phyloP scores from a whole-genome alignment of 2,113 vertebrate species.

The Pseudorectes ferrugineus region DNA sequence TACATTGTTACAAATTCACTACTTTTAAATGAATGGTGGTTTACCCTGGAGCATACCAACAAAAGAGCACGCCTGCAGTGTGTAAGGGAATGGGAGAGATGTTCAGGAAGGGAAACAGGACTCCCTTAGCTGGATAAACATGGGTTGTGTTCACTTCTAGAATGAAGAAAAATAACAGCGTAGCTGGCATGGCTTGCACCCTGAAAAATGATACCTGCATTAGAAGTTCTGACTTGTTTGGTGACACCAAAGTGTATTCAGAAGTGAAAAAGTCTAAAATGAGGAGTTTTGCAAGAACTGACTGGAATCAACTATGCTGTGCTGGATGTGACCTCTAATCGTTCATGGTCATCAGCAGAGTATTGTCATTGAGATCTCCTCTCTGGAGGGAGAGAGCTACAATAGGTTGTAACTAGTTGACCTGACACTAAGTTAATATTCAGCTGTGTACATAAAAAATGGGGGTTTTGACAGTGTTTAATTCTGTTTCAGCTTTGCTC shows the following conservation, averaged over 20 bases:
- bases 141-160: not conserved
- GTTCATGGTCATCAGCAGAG: not conserved
- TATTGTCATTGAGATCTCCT: not conserved
- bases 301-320: not conserved
- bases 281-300: not conserved
- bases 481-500: not conserved
- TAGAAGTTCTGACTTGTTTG: not conserved
- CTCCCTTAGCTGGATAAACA: not conserved
- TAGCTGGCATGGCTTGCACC: not conserved
- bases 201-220: not conserved
- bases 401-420: not conserved
- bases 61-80: not conserved
- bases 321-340: not conserved
- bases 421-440: not conserved
- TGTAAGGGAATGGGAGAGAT: not conserved
- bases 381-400: not conserved
- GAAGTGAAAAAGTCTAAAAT: not conserved
- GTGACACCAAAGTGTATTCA: not conserved
- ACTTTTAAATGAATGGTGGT: not conserved
- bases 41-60: rapidly evolving
- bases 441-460: not conserved
- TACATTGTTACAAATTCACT: not conserved
- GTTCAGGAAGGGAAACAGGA: not conserved
- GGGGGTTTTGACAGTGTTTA: not conserved
- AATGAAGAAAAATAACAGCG: not conserved